Evolutionary conservation across 1,140 invertebrate genomes (phyloP), one percentile per base, ranked within the genome.

Genomic region (Scaptomyza montana): DNA sequence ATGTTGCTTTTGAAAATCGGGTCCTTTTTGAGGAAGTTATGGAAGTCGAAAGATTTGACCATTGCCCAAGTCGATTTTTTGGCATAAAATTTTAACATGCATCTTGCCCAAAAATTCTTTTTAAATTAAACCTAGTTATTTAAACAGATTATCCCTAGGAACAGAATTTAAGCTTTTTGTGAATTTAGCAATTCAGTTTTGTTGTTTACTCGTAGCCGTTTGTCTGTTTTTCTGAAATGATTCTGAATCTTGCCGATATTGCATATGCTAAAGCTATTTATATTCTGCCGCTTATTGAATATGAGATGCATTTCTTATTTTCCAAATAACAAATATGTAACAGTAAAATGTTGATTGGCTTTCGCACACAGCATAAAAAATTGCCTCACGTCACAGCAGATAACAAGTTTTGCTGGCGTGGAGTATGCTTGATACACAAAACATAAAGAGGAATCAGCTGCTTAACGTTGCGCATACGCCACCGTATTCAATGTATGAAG

Each of bases 361-460:
- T 43, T 39, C 33, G 59, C 41, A 60, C 21, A 25, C 6, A 63
- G 53, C 69, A 53, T 65, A 25, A 55, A 65, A 56, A 51, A 70
- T 74, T 70, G 46, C 19, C 53, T 39, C 59, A 69, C 66, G 59
- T 70, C 72, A 70, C 8, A 46, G 8, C 7, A 45, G 33, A 56
- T 74, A 74, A 70, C 59, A 74, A 69, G 67, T 63, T 74, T 33
- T 74, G 41, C 72, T 53, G 51, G 51, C 41, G 19, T 72, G 69
- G 67, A 55, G 53, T 63, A 33, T 64, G 66, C 63, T 36, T 60
- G 69, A 54, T 72, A 72, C 67, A 67, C 55, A 72, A 60, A 51
- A 60, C 47, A 51, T 25, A 25, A 25, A 25, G 21, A 25, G 21
- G 60, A 25, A 49, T 36, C 59, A 10, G 9, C 9, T 1, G 8